These are phyloP conservation scores for Octomys mimax DNA, from an alignment of 2,797 vertebrate genomes.

Conservation along the genomic window DNA sequence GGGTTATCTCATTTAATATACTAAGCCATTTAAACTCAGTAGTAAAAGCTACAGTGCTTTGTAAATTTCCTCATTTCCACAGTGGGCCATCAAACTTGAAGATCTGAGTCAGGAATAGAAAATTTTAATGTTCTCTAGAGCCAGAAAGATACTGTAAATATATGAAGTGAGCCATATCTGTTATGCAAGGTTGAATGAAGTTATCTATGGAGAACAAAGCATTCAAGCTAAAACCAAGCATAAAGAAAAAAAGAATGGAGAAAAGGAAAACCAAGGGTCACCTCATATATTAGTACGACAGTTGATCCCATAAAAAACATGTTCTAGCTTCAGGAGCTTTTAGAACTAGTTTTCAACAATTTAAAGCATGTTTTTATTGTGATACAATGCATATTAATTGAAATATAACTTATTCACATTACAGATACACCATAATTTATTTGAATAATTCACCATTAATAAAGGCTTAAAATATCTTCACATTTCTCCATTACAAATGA, in stretches of 20 bases:
- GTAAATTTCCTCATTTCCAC: slow-evolving; percentile 20
- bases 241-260: neutral
- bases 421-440: neutral
- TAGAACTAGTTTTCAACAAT: slow-evolving; percentile 23
- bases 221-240: neutral
- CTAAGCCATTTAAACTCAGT: neutral
- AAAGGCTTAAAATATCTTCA: neutral
- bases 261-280: neutral
- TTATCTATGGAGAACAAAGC: neutral
- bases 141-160: neutral
- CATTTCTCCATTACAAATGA: neutral
- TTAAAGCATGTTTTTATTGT: neutral
- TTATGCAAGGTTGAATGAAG: neutral
- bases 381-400: neutral
- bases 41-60: neutral
- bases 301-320: neutral
- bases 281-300: neutral
- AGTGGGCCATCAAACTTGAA: neutral
- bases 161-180: neutral
- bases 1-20: neutral
- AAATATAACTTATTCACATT: neutral
- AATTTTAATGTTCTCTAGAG: neutral
- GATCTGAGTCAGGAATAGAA: neutral
- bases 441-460: neutral
- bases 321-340: neutral